Conservation (phyloP, 2,113 vertebrate genomes). For the Reinhardtius hippoglossoides region DNA sequence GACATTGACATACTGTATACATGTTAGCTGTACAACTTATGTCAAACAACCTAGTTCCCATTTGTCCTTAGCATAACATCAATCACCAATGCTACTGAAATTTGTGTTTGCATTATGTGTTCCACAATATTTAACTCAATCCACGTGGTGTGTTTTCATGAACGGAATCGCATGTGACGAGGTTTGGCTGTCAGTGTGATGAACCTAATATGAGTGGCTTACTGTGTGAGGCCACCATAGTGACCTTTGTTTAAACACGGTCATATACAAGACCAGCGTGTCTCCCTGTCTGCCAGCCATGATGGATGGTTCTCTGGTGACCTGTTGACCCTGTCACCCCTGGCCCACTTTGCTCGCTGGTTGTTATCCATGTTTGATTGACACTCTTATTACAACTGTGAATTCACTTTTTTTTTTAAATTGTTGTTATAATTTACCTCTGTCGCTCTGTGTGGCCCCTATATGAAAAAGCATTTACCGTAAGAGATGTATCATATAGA, state of each 20-base stretch:
- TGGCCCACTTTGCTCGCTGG: conserved; percentile 40
- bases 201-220: conserved; percentile 3
- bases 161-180: not conserved
- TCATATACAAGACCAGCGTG: conserved; percentile 52
- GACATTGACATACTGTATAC: too few relatives aligned
- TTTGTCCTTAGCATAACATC: not conserved
- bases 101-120: not conserved
- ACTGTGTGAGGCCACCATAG: conserved; percentile 27
- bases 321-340: conserved; percentile 62
- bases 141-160: not conserved
- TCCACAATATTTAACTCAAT: not conserved
- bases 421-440: conserved; percentile 1
- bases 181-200: conserved; percentile 3
- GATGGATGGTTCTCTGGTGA: conserved; percentile 71
- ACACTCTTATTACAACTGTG: conserved; percentile 32
- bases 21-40: not conserved
- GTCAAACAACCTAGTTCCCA: not conserved
- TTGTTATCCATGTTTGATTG: conserved; percentile 58
- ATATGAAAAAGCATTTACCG: conserved; percentile 2
- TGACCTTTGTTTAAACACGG: conserved; percentile 47
- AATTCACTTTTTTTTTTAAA: conserved; percentile 13
- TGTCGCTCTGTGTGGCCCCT: not conserved
- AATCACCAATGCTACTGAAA: too few relatives aligned
- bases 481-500: conserved; percentile 18
- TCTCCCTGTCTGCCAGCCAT: conserved; percentile 61